These are phyloP conservation scores for Pseudopleuronectes americanus DNA, from an alignment of 2,797 vertebrate genomes.

Conservation along the genomic window DNA sequence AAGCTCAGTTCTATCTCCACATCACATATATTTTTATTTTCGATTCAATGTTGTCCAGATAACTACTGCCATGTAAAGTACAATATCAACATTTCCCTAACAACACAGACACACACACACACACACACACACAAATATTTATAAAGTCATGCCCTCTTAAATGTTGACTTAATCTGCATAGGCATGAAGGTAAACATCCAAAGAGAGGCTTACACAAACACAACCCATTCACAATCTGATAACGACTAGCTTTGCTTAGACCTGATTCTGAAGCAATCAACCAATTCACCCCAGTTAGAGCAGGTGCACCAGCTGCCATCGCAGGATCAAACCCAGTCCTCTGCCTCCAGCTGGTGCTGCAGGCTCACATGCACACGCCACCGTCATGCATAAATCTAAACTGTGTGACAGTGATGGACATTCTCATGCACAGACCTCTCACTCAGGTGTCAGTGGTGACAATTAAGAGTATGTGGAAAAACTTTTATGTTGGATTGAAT, in stretches of 20 bases:
- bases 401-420: slow-evolving; percentile 8
- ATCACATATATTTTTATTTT: too few species aligned
- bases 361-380: slow-evolving; percentile 22
- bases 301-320: slow-evolving; percentile 68
- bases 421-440: neutral
- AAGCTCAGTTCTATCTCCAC: too few species aligned
- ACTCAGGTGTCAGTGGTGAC: too few species aligned
- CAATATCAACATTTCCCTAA: too few species aligned
- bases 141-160: too few species aligned
- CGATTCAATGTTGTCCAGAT: too few species aligned
- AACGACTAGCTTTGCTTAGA: slow-evolving; percentile 49
- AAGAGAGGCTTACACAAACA: neutral
- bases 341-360: slow-evolving; percentile 63
- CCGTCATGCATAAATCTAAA: slow-evolving; percentile 36
- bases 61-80: too few species aligned
- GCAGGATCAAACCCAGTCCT: slow-evolving; percentile 31
- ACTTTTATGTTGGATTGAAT: neutral
- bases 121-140: too few species aligned
- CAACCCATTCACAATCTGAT: slow-evolving; percentile 27
- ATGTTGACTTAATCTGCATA: neutral
- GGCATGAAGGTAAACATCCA: neutral
- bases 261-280: slow-evolving; percentile 64
- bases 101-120: too few species aligned
- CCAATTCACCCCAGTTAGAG: slow-evolving; percentile 65
- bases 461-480: too few species aligned